Evolutionary conservation across 2,797 vertebrate genomes (phyloP), one percentile per base, ranked within the genome.

Genomic region (Selene dorsalis): DNA sequence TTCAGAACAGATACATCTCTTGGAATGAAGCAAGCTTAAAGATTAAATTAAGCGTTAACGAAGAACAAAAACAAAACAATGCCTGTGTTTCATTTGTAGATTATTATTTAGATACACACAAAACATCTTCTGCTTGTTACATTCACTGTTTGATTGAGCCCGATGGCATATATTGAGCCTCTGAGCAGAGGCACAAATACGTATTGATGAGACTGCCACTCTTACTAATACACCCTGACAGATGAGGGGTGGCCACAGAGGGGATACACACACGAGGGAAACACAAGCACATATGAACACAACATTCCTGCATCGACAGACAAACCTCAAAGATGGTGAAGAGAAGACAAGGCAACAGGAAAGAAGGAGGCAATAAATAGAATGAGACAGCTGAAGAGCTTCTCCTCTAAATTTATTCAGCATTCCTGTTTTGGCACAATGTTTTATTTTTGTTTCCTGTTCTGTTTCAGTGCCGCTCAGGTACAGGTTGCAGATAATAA

Each of bases 191-290:
- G 69, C 83, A 68, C 75, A 84, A 73, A 89, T 84, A 89, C 85
- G 79, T 90, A 93, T 93, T 88, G 89, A 92, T 93, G 83, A 92
- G 84, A 87, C 86, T 93, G 89, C 82, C 87, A 85, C 61, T 94
- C 91, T 93, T 68, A 69, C 69, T 90, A 90, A 94, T 84, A 61
- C 68, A 82, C 41, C 47, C 82, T 92, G 92, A 94, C 88, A 92
- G 86, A 90, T 83, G 85, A 89, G 86, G 58, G 79, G 56, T 69
- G 72, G 78, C 53, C 67, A 76, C 76, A 73, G 62, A 72, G 62
- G 75, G 48, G 52, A 88, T 16, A 75, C 62, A 77, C 69, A 69
- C 74, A 87, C 39, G n/a, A 20, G 65, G 24, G n/a, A 71, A 60
- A 74, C 20, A 22, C 57, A 39, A 47, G 68, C 47, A 53, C 12